phyloP scores from a whole-genome alignment of 2,113 vertebrate genomes.

The Isichthys henryi region DNA sequence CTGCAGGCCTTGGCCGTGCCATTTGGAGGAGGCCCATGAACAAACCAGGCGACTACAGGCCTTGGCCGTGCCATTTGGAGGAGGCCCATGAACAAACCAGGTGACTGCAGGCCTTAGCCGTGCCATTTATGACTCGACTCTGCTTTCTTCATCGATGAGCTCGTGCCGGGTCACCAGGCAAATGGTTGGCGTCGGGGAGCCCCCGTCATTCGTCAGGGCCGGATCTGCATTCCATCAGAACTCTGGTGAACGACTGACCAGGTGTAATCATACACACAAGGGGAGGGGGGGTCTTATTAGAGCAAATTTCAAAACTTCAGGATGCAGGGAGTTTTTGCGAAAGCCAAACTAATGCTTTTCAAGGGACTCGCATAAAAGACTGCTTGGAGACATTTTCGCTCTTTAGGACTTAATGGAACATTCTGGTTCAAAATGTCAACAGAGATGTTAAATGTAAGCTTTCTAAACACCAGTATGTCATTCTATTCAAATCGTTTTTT shows the following conservation, averaged over 20 bases:
- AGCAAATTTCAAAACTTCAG: neutral
- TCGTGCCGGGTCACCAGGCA: neutral
- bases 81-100: neutral
- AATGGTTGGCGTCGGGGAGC: neutral
- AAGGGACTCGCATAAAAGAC: neutral
- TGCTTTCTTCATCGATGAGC: neutral
- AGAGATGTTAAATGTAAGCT: neutral
- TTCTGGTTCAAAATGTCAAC: neutral
- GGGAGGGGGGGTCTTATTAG: neutral
- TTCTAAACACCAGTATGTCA: neutral
- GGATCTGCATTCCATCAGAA: neutral
- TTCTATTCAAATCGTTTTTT: neutral
- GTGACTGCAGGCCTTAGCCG: neutral
- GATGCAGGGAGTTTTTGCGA: neutral
- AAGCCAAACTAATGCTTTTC: neutral
- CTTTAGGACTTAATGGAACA: neutral
- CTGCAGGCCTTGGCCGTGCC: neutral
- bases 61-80: neutral
- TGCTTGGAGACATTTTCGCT: neutral
- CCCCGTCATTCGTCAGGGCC: neutral
- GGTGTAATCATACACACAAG: neutral
- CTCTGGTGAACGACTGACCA: neutral
- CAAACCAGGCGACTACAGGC: neutral
- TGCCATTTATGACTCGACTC: neutral
- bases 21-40: neutral